Conservation (phyloP, 2,113 vertebrate species). For the Oncorhynchus nerka region DNA sequence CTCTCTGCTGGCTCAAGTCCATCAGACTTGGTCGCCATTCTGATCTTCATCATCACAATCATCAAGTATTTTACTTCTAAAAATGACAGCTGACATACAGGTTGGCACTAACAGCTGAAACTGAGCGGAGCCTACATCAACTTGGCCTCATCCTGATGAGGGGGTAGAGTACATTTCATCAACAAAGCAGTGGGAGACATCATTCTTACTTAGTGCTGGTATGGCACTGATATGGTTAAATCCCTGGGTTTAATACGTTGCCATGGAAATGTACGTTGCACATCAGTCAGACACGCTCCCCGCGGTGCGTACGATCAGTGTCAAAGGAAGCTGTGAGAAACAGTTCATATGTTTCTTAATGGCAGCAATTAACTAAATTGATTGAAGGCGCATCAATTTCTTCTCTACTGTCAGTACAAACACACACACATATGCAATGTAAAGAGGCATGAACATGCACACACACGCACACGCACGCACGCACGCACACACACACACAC, state of each 20-base stretch:
- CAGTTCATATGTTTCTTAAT: background rate
- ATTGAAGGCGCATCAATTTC: conserved; percentile 23
- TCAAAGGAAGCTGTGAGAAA: conserved; percentile 8
- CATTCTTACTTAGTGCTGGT: conserved; percentile 45
- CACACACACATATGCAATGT: background rate
- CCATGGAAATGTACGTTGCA: conserved; percentile 67
- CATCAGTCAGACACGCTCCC: conserved; percentile 56
- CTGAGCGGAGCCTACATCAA: background rate
- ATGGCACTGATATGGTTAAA: conserved; percentile 30
- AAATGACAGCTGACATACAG: too few relatives aligned
- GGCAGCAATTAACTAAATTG: conserved; percentile 10
- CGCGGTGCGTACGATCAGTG: conserved; percentile 21
- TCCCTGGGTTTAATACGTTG: conserved; percentile 55
- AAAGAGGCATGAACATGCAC: background rate
- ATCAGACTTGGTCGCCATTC: background rate
- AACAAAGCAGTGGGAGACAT: conserved; percentile 68
- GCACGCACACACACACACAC: too few relatives aligned
- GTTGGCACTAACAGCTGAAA: too few relatives aligned
- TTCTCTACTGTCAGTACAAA: background rate
- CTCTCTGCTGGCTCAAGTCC: background rate
- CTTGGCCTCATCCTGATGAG: conserved; percentile 8
- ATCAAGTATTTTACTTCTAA: background rate
- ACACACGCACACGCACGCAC: too few relatives aligned
- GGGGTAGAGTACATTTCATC: conserved; percentile 64
- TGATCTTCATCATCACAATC: background rate